Evolutionary conservation across 1,140 invertebrate genomes (phyloP).

Genomic region (Brachionus angularis): DNA sequence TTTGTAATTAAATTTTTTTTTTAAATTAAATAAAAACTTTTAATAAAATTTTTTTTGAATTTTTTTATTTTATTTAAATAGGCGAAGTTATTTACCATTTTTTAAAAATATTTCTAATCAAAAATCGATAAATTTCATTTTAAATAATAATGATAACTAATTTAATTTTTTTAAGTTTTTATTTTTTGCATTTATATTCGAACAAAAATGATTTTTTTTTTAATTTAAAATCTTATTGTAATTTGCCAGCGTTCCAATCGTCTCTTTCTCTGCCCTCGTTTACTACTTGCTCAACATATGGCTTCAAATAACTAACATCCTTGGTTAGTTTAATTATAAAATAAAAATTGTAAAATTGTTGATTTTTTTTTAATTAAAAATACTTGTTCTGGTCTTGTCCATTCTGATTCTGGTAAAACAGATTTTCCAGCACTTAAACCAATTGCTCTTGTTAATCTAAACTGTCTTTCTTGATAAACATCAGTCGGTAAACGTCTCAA

Average conservation of each 20-base stretch:
- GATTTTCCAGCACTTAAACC: constrained; percentile 29
- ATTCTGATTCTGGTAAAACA: constrained; percentile 42
- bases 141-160: too few species aligned
- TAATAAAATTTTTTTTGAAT: too few species aligned
- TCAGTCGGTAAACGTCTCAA: constrained; percentile 34
- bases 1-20: background rate
- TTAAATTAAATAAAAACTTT: background rate
- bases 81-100: too few species aligned
- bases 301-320: constrained; percentile 37
- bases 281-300: constrained; percentile 36
- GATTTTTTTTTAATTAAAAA: too few species aligned
- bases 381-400: constrained; percentile 39
- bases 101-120: too few species aligned
- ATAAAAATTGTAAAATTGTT: too few species aligned
- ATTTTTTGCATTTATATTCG: too few species aligned
- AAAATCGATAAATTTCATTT: too few species aligned
- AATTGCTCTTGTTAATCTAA: constrained; percentile 30
- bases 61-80: too few species aligned
- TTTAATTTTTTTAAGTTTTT: too few species aligned
- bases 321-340: too few species aligned
- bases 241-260: constrained; percentile 37
- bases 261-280: constrained; percentile 36
- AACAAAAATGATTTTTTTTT: background rate
- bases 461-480: constrained; percentile 32
- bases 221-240: constrained; percentile 24